Base-by-base conservation (phyloP, 2,113 vertebrate genomes). In the Lasiurus cinereus region DNA sequence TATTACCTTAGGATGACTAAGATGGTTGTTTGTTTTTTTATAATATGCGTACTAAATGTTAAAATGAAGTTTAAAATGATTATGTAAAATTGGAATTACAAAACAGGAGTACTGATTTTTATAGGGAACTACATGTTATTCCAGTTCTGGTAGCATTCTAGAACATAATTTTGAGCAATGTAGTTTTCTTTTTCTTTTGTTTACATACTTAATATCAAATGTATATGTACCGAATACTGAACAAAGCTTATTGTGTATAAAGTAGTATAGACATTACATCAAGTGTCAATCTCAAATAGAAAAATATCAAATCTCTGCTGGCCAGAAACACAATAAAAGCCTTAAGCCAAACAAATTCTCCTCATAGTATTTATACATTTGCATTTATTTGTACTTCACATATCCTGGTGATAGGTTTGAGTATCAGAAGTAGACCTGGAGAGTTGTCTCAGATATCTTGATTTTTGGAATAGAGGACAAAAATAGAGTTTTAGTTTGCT, bases 51-150 rank as follows among this genome's bases (percentile, higher is more conserved):
- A 5, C 7, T 72, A 54, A 86, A 31, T 73, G 8, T 67, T 83
- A 56, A 93, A 69, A 69, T 90, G 11, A 82, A 54, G 39, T 80
- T 50, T 27, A 24, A 19, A 90, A 83, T 76, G n/a, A 85, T 83
- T 16, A 48, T 36, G 12, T 77, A 93, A 97, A 85, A 62, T 76
- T 79, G 27, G 13, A 90, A 62, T 93, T 89, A 56, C 70, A 88
- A 90, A 90, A 84, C 5, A 76, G 19, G 15, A 83, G 14, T 11
- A 15, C 11, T 59, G 13, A 56, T 27, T 70, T 94, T 91, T 83
- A 59, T 74, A 79, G 76, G 27, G 88, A 80, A 43, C 18, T 69
- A 31, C 3, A 24, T 52, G 70, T 92, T 70, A 87, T 10, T 77
- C 36, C 15, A 27, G 22, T 78, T 94, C 27, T 92, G 5, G 5